Conservation (phyloP, 2,797 vertebrate species). For the Lindbergichthys nudifrons region DNA sequence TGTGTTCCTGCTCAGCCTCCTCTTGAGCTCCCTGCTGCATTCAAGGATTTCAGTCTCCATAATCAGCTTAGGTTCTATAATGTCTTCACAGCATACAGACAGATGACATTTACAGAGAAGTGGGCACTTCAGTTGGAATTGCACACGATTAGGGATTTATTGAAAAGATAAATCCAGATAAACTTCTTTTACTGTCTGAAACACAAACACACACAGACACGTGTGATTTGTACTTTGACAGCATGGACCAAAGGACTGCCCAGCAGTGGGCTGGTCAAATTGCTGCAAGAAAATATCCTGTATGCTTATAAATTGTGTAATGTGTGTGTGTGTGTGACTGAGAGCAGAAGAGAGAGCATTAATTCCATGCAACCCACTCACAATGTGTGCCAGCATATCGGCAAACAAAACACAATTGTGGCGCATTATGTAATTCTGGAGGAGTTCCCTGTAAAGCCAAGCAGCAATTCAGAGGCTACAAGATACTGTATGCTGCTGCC, state of each 20-base stretch:
- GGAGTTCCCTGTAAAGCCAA: slow-evolving; percentile 62
- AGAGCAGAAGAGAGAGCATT: background rate
- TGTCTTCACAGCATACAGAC: slow-evolving; percentile 21
- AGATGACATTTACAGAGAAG: slow-evolving; percentile 27
- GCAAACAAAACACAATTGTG: slow-evolving; percentile 58
- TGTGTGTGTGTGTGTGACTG: slow-evolving; percentile 2
- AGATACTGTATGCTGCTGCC: slow-evolving; percentile 71
- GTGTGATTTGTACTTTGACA: background rate
- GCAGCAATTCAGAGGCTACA: slow-evolving; percentile 60
- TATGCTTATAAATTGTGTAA: background rate
- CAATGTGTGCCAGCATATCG: slow-evolving; percentile 52
- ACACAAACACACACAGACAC: slow-evolving; percentile 9
- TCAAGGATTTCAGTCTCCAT: slow-evolving; percentile 36
- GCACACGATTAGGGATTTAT: slow-evolving; percentile 27
- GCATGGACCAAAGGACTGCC: background rate
- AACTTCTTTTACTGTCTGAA: background rate
- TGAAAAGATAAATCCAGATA: slow-evolving; percentile 16
- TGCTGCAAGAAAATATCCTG: background rate
- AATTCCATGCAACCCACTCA: slow-evolving; percentile 35
- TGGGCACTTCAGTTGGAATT: slow-evolving; percentile 20
- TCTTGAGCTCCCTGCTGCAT: slow-evolving; percentile 23
- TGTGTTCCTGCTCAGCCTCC: slow-evolving; percentile 28
- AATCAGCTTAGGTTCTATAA: slow-evolving; percentile 37
- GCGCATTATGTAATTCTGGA: slow-evolving; percentile 72
- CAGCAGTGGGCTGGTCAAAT: background rate